Evolutionary conservation across 2,888 invertebrate species (phyloP), one percentile per base, ranked within the genome.

Genomic region (Diploptera punctata): DNA sequence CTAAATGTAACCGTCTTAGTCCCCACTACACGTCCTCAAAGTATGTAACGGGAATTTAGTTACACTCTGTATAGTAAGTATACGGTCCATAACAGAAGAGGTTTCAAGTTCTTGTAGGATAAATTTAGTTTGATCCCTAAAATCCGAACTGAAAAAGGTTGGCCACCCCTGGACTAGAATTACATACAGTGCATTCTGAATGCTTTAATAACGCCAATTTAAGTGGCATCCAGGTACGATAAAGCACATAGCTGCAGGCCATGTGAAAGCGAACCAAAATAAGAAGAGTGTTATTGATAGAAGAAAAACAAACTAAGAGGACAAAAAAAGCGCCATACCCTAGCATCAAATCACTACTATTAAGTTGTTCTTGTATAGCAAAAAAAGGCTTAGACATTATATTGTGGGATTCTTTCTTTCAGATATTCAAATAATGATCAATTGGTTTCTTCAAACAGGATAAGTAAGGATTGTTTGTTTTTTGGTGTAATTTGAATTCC

Each of bases 131-230:
- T n/a, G n/a, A n/a, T n/a, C n/a, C n/a, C n/a, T n/a, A n/a, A n/a
- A n/a, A n/a, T n/a, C n/a, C n/a, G n/a, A n/a, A n/a, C n/a, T n/a
- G n/a, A n/a, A n/a, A n/a, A n/a, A n/a, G n/a, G n/a, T n/a, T n/a
- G n/a, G n/a, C n/a, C n/a, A n/a, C n/a, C n/a, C n/a, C n/a, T n/a
- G n/a, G n/a, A n/a, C 62, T 62, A 13, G 62, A 43, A 62, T 62
- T 62, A 62, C 62, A 62, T 62, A 24, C 62, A 62, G 16, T 24
- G 21, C 24, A 54, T 21, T 16, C 24, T 54, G 16, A 26, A 13
- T 62, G 62, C 43, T 62, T 62, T 67, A 67, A 67, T 67, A 67
- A 67, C 67, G 67, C 49, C 49, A 67, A 67, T 67, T 67, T 67
- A 67, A 67, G 31, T 67, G 67, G 67, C 67, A 67, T 67, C 67